Evolutionary conservation across 2,797 vertebrate genomes (phyloP).

Genomic region (Molothrus aeneus): DNA sequence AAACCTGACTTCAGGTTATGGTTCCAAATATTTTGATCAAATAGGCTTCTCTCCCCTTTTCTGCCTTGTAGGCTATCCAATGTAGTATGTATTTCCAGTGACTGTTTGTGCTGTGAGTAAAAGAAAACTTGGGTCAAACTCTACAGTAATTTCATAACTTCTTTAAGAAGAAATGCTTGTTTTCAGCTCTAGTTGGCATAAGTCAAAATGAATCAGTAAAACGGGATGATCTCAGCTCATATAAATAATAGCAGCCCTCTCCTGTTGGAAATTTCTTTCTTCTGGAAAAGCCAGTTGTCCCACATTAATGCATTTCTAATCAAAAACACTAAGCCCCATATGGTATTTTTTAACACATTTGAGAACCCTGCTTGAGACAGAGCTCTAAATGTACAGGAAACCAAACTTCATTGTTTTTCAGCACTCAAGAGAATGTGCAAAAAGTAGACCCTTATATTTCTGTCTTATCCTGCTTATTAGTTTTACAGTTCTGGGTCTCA

Average conservation of each 20-base stretch:
- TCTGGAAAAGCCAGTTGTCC: slow-evolving; percentile 54
- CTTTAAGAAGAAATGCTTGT: slow-evolving; percentile 56
- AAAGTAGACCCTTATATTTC: not conserved
- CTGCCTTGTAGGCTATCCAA: not conserved
- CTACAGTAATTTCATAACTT: slow-evolving; percentile 53
- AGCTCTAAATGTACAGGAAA: slow-evolving; percentile 45
- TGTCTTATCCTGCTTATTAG: slow-evolving; percentile 3
- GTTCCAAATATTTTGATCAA: slow-evolving; percentile 51
- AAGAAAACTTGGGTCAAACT: slow-evolving; percentile 62
- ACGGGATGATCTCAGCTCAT: slow-evolving; percentile 57
- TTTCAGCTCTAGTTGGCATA: slow-evolving; percentile 48
- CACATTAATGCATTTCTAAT: slow-evolving; percentile 59
- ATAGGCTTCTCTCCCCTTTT: slow-evolving; percentile 17
- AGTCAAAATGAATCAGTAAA: slow-evolving; percentile 69
- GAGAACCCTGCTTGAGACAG: slow-evolving; percentile 16
- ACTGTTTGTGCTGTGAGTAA: slow-evolving; percentile 20
- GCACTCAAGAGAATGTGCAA: not conserved
- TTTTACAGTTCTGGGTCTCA: not conserved
- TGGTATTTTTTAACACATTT: slow-evolving; percentile 57
- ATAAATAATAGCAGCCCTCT: slow-evolving; percentile 59
- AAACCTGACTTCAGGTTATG: slow-evolving; percentile 29
- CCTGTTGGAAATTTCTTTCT: slow-evolving; percentile 62
- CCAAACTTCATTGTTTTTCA: slow-evolving; percentile 34
- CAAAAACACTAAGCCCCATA: slow-evolving; percentile 37
- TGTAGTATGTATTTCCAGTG: not conserved